phyloP scores from a whole-genome alignment of 2,797 vertebrate genomes.

The Chiropotes sagulatus region DNA sequence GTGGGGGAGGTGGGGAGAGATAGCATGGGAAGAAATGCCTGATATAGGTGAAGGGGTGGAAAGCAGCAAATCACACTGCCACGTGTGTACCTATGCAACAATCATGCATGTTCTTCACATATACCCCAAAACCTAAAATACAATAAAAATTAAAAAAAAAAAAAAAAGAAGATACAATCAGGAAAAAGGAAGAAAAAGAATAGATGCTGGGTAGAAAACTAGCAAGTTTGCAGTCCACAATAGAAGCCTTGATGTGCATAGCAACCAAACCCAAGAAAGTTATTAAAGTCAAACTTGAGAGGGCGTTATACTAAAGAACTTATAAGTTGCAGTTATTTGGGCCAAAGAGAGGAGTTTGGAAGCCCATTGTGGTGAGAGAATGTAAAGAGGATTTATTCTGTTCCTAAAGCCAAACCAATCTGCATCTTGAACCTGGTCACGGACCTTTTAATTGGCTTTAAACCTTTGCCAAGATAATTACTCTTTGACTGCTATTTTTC shows the following conservation, averaged over 20 bases:
- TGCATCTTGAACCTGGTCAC: background rate
- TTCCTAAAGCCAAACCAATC: background rate
- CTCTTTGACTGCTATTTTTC: constrained; percentile 19
- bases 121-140: no score
- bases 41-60: no score
- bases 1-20: no score
- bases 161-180: background rate
- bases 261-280: background rate
- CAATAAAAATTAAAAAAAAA: no score
- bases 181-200: background rate
- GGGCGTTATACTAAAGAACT: background rate
- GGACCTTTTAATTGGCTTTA: constrained; percentile 27
- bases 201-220: background rate
- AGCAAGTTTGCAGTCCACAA: background rate
- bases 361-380: background rate
- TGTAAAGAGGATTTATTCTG: background rate
- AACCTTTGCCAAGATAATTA: constrained; percentile 34
- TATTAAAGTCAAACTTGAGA: background rate
- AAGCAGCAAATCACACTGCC: no score
- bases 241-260: background rate
- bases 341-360: background rate
- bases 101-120: no score
- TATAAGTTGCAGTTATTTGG: background rate
- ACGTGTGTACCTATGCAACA: no score
- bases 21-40: no score